Conservation (phyloP, 2,888 invertebrate genomes). For the Cosmorhoe ocellata region DNA sequence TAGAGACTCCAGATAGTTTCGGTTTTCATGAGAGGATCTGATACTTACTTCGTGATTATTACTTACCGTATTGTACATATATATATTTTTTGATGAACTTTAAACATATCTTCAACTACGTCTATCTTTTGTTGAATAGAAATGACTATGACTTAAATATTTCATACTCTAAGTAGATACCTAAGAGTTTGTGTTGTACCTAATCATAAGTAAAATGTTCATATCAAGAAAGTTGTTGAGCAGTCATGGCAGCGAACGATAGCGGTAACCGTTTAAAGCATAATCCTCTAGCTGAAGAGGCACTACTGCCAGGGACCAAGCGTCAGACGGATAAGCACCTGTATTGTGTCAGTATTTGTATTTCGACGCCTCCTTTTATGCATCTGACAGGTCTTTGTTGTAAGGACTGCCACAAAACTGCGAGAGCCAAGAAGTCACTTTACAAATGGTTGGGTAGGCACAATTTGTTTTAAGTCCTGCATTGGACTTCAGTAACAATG, state of each 20-base stretch:
- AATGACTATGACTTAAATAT: no score
- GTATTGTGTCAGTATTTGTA: conserved; percentile 49
- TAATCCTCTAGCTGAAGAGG: conserved; percentile 63
- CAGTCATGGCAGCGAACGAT: conserved; percentile 47
- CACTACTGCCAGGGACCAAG: conserved; percentile 34
- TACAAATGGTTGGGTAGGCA: conserved; percentile 12
- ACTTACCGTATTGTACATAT: no score
- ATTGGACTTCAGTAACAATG: conserved; percentile 27
- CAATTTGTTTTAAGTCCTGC: conserved; percentile 26
- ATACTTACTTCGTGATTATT: no score
- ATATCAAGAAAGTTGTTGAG: conserved; percentile 18
- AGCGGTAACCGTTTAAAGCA: conserved; percentile 52
- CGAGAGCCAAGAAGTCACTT: background rate
- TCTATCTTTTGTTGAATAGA: no score
- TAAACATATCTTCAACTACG: no score
- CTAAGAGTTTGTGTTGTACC: no score
- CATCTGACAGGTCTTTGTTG: conserved; percentile 31
- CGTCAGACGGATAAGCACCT: conserved; percentile 50
- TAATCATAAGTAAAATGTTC: background rate
- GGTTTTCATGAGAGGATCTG: no score
- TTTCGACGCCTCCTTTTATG: conserved; percentile 42
- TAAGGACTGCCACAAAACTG: conserved; percentile 5
- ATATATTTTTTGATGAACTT: no score
- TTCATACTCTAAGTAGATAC: no score
- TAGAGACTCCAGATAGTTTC: conserved; percentile 7